Percentiles rank a stretch among this genome's conserved stretches.
Conservation (phyloP, 2,888 invertebrate genomes). For the Fragum whitleyi region DNA sequence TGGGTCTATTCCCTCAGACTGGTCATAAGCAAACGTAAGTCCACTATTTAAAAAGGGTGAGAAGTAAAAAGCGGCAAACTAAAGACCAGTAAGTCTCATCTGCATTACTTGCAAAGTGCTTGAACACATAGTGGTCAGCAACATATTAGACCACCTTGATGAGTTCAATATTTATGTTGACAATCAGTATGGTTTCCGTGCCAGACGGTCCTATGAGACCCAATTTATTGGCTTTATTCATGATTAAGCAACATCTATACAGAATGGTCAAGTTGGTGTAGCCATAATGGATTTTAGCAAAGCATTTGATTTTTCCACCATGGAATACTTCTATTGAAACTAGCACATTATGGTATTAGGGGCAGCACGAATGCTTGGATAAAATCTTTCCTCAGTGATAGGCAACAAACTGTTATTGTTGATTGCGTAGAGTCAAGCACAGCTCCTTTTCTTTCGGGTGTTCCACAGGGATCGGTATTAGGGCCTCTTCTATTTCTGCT, state of each 20-base stretch:
- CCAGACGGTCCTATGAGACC: conserved; percentile 31
- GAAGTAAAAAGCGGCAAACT: no score
- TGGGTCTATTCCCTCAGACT: background rate
- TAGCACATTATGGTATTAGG: background rate
- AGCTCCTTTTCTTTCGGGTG: background rate
- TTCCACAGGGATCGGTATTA: background rate
- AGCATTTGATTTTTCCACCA: conserved; percentile 32
- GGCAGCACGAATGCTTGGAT: no score
- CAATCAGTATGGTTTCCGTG: conserved; percentile 34
- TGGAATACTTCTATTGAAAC: conserved; percentile 18
- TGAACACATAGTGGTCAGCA: no score
- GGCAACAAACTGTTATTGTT: no score
- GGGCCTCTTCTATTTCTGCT: background rate
- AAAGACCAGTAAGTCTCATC: no score
- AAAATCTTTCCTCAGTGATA: no score
- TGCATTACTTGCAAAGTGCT: no score
- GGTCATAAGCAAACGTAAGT: background rate
- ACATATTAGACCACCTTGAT: no score
- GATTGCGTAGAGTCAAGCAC: no score
- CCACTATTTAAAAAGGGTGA: background rate
- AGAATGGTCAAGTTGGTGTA: conserved; percentile 3
- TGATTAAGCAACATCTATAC: conserved; percentile 13
- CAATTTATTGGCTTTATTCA: conserved; percentile 24
- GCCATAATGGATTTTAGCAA: no score
- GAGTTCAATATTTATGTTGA: conserved; percentile 23